phyloP scores from a whole-genome alignment of 2,888 invertebrate genomes.

The Sminthurinus aureus region DNA sequence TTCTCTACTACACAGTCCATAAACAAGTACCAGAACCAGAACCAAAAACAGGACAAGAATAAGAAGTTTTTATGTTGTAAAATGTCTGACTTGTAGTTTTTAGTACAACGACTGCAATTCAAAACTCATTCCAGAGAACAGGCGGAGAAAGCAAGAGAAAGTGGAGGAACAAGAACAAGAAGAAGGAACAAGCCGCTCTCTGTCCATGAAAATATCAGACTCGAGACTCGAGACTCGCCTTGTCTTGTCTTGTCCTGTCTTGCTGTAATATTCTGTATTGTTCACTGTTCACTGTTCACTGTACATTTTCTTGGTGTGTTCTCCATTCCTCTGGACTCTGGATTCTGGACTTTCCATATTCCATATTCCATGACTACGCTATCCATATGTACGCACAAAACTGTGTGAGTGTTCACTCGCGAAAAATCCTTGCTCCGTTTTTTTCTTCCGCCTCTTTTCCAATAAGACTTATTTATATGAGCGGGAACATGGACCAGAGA shows the following conservation, averaged over 20 bases:
- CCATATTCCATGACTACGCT: background rate
- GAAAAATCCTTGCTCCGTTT: slow-evolving; percentile 11
- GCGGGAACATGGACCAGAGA: background rate
- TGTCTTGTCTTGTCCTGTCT: no score
- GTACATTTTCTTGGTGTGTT: background rate
- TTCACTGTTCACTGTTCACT: no score
- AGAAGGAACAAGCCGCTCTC: no score
- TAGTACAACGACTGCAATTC: no score
- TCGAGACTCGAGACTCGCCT: no score
- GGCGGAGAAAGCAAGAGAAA: background rate
- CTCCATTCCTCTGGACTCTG: no score
- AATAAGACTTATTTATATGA: background rate
- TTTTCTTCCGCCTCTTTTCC: background rate
- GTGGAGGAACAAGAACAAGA: slow-evolving; percentile 2
- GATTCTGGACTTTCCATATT: background rate
- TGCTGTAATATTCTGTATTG: no score
- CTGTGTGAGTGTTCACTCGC: slow-evolving; percentile 26
- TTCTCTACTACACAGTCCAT: no score
- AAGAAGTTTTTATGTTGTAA: background rate
- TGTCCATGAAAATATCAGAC: no score
- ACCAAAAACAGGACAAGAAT: background rate
- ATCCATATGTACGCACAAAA: no score
- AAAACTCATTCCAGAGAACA: no score
- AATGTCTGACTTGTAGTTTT: background rate
- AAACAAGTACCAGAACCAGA: background rate